A percentile compares a stretch with the other conserved stretches of the same genome.
Evolutionary conservation across 2,113 vertebrate species (phyloP).

Genomic region (Chiloscyllium plagiosum): DNA sequence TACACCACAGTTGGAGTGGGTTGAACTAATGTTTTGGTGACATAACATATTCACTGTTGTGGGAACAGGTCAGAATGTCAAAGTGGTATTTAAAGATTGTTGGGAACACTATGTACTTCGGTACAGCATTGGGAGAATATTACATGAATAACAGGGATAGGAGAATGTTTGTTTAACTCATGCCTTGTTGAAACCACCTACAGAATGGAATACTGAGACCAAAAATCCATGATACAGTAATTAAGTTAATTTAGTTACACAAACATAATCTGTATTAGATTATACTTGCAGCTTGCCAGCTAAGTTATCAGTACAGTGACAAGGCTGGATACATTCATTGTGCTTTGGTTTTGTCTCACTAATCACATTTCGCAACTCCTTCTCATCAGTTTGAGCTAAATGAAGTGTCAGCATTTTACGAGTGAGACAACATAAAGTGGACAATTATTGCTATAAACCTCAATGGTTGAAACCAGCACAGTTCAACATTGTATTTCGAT

Average conservation of each 20-base stretch:
- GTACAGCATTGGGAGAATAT: neutral
- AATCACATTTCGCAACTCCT: neutral
- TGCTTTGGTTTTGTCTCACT: neutral
- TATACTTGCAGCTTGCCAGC: neutral
- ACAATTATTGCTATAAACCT: neutral
- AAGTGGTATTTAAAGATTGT: neutral
- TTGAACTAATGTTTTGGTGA: neutral
- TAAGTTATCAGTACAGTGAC: neutral
- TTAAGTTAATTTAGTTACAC: neutral
- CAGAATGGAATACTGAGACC: neutral
- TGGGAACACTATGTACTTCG: conserved; percentile 11
- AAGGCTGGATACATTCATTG: neutral
- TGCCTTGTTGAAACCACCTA: neutral
- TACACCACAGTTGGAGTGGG: neutral
- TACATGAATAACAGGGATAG: neutral
- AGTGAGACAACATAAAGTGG: neutral
- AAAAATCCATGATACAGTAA: neutral
- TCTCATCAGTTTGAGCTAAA: neutral
- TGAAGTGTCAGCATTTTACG: neutral
- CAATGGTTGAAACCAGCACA: conserved; percentile 4
- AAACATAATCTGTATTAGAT: neutral
- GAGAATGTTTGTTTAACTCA: neutral
- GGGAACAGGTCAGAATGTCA: neutral
- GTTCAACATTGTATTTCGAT: neutral
- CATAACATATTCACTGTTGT: neutral